Conservation (phyloP, 2,113 vertebrate genomes). For the Gadus macrocephalus region DNA sequence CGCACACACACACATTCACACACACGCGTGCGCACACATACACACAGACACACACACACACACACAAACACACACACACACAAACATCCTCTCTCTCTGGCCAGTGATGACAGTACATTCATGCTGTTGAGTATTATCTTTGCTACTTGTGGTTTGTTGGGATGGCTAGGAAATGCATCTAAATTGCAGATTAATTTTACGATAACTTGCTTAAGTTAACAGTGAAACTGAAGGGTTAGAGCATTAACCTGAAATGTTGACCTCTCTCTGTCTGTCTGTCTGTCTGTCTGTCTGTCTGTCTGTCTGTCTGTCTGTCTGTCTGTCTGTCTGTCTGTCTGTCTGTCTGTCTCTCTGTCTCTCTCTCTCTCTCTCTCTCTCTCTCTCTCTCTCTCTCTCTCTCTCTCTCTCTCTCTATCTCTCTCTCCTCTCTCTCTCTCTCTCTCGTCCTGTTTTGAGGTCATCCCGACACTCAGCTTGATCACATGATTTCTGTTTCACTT, state of each 20-base stretch:
- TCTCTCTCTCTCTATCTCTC: background rate
- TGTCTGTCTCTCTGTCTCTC: background rate
- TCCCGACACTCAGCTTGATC: background rate
- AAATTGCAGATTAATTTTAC: too few relatives aligned
- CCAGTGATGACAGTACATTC: too few relatives aligned
- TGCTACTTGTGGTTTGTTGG: too few relatives aligned
- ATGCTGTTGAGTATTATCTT: too few relatives aligned
- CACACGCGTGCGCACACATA: background rate
- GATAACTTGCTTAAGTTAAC: too few relatives aligned
- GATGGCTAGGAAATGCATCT: too few relatives aligned
- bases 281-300: background rate
- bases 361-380: background rate
- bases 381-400: background rate
- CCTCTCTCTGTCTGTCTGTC: conserved; percentile 1
- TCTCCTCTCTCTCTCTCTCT: background rate
- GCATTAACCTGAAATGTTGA: too few relatives aligned
- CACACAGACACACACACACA: background rate
- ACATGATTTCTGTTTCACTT: background rate
- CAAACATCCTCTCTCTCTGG: background rate
- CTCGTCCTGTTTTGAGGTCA: background rate
- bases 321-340: background rate
- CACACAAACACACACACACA: conserved; percentile 3
- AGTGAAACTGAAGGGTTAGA: too few relatives aligned
- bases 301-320: background rate
- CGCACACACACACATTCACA: too few relatives aligned